A percentile compares a stretch with the other conserved stretches of the same genome.
These are phyloP conservation scores for Elephas maximus DNA, from an alignment of 2,113 vertebrate species.

Conservation along the genomic window DNA sequence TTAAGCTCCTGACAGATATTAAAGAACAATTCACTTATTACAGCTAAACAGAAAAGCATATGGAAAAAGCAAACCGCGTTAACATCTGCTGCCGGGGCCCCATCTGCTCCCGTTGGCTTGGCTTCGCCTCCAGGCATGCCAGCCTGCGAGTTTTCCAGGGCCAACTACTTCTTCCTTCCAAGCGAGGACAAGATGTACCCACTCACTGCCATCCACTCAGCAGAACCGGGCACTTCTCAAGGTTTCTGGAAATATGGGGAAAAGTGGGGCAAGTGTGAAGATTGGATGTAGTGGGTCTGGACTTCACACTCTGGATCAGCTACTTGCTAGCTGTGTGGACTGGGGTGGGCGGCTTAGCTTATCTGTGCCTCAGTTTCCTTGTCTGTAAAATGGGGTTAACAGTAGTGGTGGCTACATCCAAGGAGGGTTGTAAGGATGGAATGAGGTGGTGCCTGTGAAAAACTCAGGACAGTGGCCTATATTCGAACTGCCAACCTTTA, in stretches of 20 bases:
- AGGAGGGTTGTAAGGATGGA: neutral
- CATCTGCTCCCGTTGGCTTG: slow-evolving; percentile 87
- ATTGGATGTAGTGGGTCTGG: neutral
- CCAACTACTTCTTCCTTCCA: slow-evolving; percentile 55
- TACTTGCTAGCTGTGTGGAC: neutral
- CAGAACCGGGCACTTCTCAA: rapidly evolving
- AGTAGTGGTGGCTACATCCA: neutral
- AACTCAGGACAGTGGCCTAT: rapidly evolving
- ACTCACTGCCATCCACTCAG: neutral
- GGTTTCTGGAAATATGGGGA: neutral
- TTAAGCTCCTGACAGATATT: slow-evolving; percentile 79
- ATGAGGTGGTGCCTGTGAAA: rapidly evolving
- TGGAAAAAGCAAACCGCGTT: slow-evolving; percentile 83
- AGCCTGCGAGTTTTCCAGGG: slow-evolving; percentile 70
- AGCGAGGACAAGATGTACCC: slow-evolving; percentile 15
- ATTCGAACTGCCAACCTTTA: neutral
- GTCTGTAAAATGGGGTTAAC: neutral
- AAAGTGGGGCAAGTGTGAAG: rapidly evolving
- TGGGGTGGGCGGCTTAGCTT: neutral
- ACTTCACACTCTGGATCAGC: rapidly evolving
- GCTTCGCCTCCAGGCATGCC: slow-evolving; percentile 79
- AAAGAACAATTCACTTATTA: slow-evolving; percentile 86
- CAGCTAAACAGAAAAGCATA: slow-evolving; percentile 85
- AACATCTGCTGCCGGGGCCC: slow-evolving; percentile 86
- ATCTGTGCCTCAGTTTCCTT: neutral